Base-by-base conservation (phyloP, 2,113 vertebrate species). In the Dissostichus mawsoni region DNA sequence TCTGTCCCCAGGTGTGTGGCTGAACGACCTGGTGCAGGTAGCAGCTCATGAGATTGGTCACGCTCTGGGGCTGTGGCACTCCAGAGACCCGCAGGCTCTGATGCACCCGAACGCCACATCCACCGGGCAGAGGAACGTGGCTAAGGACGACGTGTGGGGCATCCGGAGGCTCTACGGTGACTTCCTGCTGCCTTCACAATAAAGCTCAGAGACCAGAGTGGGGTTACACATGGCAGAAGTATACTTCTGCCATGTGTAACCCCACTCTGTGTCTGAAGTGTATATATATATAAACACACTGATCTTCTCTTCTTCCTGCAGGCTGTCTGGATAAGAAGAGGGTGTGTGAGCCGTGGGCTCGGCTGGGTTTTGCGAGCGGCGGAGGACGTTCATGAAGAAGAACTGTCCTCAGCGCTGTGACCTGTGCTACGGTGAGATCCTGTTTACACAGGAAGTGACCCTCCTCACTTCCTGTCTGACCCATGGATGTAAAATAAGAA, bases 51-150 rank as follows among this genome's bases (percentile, higher is more conserved):
- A 96, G 89, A 95, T 96, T 6, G 96, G 96, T 5, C 96, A 96
- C 10, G 96, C 95, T 20, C 91, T 96, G 8, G 96, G 96, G 0
- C 88, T 96, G 63, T 96, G 96, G 96, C 96, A 96, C 85, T 96
- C 95, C 79, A 89, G 83, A 69, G 91, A 96, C 63, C 91, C 92
- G 2, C 55, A 76, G 44, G 94, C 95, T 5, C 90, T 96, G 56
- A 96, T 96, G 96, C 95, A 96, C 53, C 96, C 96, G 25, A 96
- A 96, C 10, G 95, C 95, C 83, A 96, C 96, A 0, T 94, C 94
- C 89, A 96, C 96, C 0, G 93, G 96, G 5, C 95, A 95, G 85
- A 91, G 96, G 65, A 92, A 90, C 81, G 80, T 96, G 4, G 87
- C 91, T n/a, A 94, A 93, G 87, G 96, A 96, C 4, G 96, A 96